phyloP scores from a whole-genome alignment of 2,797 vertebrate species.

The Epinephelus coioides region DNA sequence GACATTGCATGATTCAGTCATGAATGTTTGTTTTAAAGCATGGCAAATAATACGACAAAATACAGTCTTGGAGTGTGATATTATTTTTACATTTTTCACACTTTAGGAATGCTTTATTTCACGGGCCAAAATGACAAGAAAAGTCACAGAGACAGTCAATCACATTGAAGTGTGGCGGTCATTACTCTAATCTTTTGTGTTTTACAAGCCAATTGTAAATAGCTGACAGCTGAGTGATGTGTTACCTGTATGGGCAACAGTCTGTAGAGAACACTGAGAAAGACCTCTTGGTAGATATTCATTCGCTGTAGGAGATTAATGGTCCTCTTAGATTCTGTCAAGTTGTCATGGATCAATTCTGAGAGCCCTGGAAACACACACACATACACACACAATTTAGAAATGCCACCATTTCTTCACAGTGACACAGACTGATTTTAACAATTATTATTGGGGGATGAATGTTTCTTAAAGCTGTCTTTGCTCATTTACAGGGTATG shows the following conservation, averaged over 20 bases:
- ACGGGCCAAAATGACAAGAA: neutral
- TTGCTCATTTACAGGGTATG: conserved; percentile 10
- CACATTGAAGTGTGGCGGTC: neutral
- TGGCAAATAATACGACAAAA: neutral
- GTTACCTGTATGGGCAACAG: conserved; percentile 93
- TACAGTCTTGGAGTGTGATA: neutral
- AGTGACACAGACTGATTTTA: conserved; percentile 11
- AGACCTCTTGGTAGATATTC: conserved; percentile 99
- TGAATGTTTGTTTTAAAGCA: too few species aligned
- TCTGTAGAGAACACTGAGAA: conserved; percentile 94
- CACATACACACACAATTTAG: conserved; percentile 48
- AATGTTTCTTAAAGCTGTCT: conserved; percentile 22
- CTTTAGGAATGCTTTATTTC: neutral
- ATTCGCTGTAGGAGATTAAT: conserved; percentile 98
- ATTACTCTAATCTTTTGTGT: conserved; percentile 32
- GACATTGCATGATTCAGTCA: too few species aligned
- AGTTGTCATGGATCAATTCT: conserved; percentile 96
- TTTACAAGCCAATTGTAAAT: neutral
- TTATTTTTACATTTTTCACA: conserved; percentile 3
- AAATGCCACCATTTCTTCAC: conserved; percentile 32
- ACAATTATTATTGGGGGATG: conserved; percentile 18
- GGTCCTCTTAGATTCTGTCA: conserved; percentile 96
- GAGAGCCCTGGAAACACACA: conserved; percentile 86
- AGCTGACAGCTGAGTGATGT: conserved; percentile 32
- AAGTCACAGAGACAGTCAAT: conserved; percentile 10